These are phyloP conservation scores for Megaleporinus macrocephalus DNA, from an alignment of 2,113 vertebrate genomes.

Conservation along the genomic window DNA sequence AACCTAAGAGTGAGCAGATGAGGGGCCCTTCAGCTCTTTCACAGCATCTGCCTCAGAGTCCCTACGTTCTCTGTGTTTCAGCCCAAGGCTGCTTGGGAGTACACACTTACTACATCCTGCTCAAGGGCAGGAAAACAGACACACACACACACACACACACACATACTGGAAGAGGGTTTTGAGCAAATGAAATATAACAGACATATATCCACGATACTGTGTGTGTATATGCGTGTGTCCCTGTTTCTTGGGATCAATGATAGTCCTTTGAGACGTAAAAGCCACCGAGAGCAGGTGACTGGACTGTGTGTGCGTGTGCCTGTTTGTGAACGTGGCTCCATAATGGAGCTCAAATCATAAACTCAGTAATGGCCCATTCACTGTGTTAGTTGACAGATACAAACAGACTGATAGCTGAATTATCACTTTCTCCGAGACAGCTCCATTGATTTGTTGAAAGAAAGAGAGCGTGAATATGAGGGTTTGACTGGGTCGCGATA, in stretches of 20 bases:
- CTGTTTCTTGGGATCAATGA: slow-evolving; percentile 26
- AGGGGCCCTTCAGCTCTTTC: slow-evolving; percentile 29
- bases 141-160: slow-evolving; percentile 6
- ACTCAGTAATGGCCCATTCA: slow-evolving; percentile 36
- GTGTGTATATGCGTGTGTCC: slow-evolving; percentile 5
- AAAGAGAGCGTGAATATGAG: slow-evolving; percentile 15
- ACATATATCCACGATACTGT: slow-evolving; percentile 6
- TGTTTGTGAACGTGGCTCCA: slow-evolving; percentile 3
- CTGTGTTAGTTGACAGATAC: slow-evolving; percentile 38
- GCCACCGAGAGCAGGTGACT: slow-evolving; percentile 8
- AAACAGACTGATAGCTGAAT: slow-evolving; percentile 38
- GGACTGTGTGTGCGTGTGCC: slow-evolving; percentile 3
- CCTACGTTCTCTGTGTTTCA: slow-evolving; percentile 27
- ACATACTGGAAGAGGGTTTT: not conserved
- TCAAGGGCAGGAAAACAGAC: slow-evolving; percentile 31
- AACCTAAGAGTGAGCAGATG: slow-evolving; percentile 9
- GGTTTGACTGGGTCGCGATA: slow-evolving; percentile 16
- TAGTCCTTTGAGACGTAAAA: slow-evolving; percentile 37
- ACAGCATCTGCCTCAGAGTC: slow-evolving; percentile 47
- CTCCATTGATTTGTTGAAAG: not conserved
- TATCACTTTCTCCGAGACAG: slow-evolving; percentile 19
- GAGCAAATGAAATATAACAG: slow-evolving; percentile 21
- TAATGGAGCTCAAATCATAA: slow-evolving; percentile 42
- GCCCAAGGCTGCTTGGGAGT: slow-evolving; percentile 40
- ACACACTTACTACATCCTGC: slow-evolving; percentile 43